Base-by-base conservation (phyloP, 2,113 vertebrate genomes). In the Pelecanoides urinatrix region DNA sequence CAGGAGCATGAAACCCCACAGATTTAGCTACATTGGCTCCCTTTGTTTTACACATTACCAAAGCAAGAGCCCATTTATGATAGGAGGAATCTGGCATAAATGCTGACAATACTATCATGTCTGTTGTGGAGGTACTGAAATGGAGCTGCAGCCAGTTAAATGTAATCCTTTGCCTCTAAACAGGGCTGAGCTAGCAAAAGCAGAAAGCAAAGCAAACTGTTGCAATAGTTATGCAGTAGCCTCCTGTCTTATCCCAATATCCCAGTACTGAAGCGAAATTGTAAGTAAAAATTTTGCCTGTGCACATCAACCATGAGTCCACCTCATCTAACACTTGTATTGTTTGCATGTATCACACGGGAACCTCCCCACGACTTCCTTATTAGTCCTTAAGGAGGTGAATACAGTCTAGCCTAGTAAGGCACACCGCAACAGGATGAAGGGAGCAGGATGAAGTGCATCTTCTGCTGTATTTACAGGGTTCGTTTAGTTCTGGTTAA, bases 301-400 rank as follows among this genome's bases (percentile, higher is more conserved):
- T 70, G 45, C 70, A 59, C 22, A 18, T 50, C 44, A 38, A 2
- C 36, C 23, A 13, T 1, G 19, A 82, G 20, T 38, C 25, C 34
- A 34, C 7, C 23, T 74, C 52, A 66, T 22, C 42, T 8, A 6
- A 20, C 7, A 5, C 9, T 40, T 32, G 7, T n/a, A n/a, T n/a
- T n/a, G 2, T 42, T 36, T 42, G 55, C 30, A 8, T 0, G 5
- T 52, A 61, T n/a, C 16, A 6, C 22, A 15, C 0, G 5, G n/a
- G 32, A 71, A 42, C 17, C 13, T 89, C 47, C 0, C 5, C 7
- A 1, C 34, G 23, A 5, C 34, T 65, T 67, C 58, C 47, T 44
- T 22, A 16, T 38, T 12, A 11, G 22, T 36, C 30, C 53, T 52
- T 47, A 9, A 25, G 36, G 25, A 22, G 32, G 27, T 20, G n/a